Conservation (phyloP, 2,797 vertebrate genomes). For the Microcaecilia unicolor region DNA sequence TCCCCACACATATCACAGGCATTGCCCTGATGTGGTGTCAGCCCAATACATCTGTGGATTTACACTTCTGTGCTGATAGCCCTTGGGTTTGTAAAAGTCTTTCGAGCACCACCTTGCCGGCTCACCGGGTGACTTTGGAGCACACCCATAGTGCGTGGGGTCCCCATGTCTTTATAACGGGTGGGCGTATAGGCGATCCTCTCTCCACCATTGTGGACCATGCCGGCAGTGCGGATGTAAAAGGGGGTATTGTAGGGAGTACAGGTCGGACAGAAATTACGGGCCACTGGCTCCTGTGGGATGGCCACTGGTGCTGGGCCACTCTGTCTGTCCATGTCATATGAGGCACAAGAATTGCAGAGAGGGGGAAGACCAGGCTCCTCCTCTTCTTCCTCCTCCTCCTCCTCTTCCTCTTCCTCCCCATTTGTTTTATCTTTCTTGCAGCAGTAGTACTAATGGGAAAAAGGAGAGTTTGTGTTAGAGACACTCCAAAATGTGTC, state of each 20-base stretch:
- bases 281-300: conserved; percentile 42
- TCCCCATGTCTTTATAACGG: conserved; percentile 76
- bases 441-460: conserved; percentile 89
- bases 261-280: conserved; percentile 72
- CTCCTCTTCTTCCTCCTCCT: conserved; percentile 63
- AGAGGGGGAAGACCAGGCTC: conserved; percentile 53
- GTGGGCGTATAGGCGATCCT: conserved; percentile 69
- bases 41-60: too few species aligned
- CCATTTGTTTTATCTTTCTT: conserved; percentile 80
- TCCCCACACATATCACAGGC: not conserved
- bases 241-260: conserved; percentile 80
- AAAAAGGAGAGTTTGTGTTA: too few species aligned
- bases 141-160: conserved; percentile 60
- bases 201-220: conserved; percentile 81
- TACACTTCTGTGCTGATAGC: conserved; percentile 91
- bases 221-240: conserved; percentile 76
- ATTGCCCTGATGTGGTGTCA: not conserved
- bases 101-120: conserved; percentile 47
- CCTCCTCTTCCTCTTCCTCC: conserved; percentile 64
- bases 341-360: conserved; percentile 80
- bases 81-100: conserved; percentile 73
- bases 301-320: conserved; percentile 43
- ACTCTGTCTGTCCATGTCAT: conserved; percentile 55
- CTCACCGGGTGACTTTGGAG: conserved; percentile 70
- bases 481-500: too few species aligned